Evolutionary conservation across 2,888 invertebrate species (phyloP).

Genomic region (Drosophila meridiana): DNA sequence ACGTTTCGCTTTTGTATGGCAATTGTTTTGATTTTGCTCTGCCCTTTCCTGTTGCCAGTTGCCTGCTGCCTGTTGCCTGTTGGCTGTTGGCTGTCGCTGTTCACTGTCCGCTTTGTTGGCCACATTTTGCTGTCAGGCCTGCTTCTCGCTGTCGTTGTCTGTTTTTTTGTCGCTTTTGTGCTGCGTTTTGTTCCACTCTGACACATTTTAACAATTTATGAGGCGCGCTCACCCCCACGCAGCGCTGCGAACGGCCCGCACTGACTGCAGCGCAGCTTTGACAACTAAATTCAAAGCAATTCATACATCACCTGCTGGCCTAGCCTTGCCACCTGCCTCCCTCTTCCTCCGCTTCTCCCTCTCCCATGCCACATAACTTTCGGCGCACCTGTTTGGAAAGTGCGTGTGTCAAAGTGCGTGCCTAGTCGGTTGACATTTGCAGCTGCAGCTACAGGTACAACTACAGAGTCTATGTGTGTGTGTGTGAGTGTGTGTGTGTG

Average conservation of each 20-base stretch:
- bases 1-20: conserved; percentile 57
- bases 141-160: conserved; percentile 19
- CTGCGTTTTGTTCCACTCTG: conserved; percentile 66
- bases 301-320: conserved; percentile 70
- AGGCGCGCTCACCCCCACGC: conserved; percentile 43
- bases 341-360: neutral
- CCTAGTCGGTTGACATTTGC: conserved; percentile 61
- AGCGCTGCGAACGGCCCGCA: conserved; percentile 4
- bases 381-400: conserved; percentile 68
- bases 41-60: conserved; percentile 64
- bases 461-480: neutral
- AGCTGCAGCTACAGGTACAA: conserved; percentile 32
- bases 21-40: conserved; percentile 65
- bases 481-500: conserved; percentile 1
- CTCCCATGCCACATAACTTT: conserved; percentile 9
- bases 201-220: conserved; percentile 82
- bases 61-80: conserved; percentile 28
- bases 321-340: conserved; percentile 12
- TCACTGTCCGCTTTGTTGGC: conserved; percentile 58
- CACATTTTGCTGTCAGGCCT: conserved; percentile 57
- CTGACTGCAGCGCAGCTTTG: conserved; percentile 59
- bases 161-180: conserved; percentile 41
- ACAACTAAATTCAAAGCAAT: conserved; percentile 84
- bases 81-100: conserved; percentile 22
- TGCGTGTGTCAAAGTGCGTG: conserved; percentile 82